Evolutionary conservation across 23 tunicate genomes (phyloP), one percentile per base, ranked within the genome.

Genomic region (Styela clava): DNA sequence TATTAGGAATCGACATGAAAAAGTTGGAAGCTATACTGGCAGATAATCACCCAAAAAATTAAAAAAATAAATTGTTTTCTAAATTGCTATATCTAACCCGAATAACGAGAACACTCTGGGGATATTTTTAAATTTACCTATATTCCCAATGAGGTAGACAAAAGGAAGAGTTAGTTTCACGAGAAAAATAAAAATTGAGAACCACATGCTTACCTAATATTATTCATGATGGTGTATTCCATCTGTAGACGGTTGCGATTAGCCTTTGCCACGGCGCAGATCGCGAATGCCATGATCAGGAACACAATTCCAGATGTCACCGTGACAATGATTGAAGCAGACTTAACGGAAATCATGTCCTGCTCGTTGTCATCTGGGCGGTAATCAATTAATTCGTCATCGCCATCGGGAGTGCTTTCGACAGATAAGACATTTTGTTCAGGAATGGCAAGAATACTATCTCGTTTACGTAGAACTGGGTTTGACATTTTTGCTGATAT

Each of bases 211-310:
- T 44, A 44, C 56, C 56, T 44, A 44, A 44, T 44, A 44, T 44
- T 44, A 44, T 44, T 44, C 56, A 44, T 44, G 56, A 44, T 44
- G 56, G 56, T 44, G 56, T 44, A 44, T 44, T 44, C 56, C 56
- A 44, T 12, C 56, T 44, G 56, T 12, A 44, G 12, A 7, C 12
- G 7, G 7, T 44, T 44, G 56, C 56, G 56, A 44, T 44, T 44
- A 5, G 56, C 7, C 56, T 3, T 27, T 3, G 77, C 77, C 18
- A 88, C 68, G 35, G 74, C 68, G 24, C 85, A 32, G 27, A 83
- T 83, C 62, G 78, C 63, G n/a, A 88, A 29, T 3, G 84, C 78
- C 92, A 88, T 88, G 18, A 83, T 23, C 21, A 88, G 2, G 36
- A 88, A 78, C 16, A 79, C 79, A 7, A 34, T 73, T n/a, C 74